phyloP scores from a whole-genome alignment of 2,797 vertebrate genomes.

The Rhyacichthys aspro region DNA sequence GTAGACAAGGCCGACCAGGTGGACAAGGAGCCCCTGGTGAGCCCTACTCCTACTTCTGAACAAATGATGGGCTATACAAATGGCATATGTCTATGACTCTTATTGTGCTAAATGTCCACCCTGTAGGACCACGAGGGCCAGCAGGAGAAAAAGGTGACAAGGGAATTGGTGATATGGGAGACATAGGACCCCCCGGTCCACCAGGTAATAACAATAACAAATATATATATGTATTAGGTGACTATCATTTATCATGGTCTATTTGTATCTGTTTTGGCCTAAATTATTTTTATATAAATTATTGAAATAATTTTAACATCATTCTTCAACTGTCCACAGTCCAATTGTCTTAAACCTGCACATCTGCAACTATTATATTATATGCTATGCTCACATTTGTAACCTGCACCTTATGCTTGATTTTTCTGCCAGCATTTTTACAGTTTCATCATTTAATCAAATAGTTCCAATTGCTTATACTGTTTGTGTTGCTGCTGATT shows the following conservation, averaged over 20 bases:
- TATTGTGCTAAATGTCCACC: constrained; percentile 17
- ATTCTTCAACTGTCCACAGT: too few relatives aligned
- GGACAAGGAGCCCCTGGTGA: constrained; percentile 87
- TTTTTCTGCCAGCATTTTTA: constrained; percentile 1
- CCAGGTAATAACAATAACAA: constrained; percentile 81
- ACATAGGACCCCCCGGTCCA: constrained; percentile 88
- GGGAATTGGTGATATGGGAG: constrained; percentile 91
- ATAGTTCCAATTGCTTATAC: constrained; percentile 22
- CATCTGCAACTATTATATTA: too few relatives aligned
- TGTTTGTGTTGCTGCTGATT: constrained; percentile 36
- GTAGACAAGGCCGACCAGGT: constrained; percentile 91
- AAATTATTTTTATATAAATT: too few relatives aligned
- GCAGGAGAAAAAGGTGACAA: constrained; percentile 90
- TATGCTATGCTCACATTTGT: constrained; percentile 6
- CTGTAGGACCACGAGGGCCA: constrained; percentile 85
- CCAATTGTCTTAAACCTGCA: too few relatives aligned
- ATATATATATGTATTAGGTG: background rate
- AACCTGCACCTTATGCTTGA: constrained; percentile 3
- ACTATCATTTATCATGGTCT: too few relatives aligned
- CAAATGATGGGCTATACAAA: too few relatives aligned
- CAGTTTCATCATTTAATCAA: constrained; percentile 2
- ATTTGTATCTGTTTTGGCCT: too few relatives aligned
- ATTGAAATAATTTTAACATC: too few relatives aligned
- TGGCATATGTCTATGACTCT: background rate
- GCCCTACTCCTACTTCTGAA: background rate